These are phyloP conservation scores for Trichonephila inaurata DNA, from an alignment of 1,140 invertebrate genomes.

Conservation along the genomic window DNA sequence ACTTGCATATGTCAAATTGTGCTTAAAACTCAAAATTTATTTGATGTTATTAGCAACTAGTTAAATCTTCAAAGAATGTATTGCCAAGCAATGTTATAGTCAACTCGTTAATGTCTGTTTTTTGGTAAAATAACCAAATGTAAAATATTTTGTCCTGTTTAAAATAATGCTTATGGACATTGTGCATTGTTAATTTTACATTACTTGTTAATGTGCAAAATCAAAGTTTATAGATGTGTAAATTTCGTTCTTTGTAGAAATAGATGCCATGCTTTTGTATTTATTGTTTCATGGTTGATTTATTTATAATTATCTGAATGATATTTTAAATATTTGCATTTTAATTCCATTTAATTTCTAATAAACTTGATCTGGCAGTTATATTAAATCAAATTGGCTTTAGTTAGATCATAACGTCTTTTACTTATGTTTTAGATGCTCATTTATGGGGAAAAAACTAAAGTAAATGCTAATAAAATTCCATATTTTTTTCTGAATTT, in stretches of 20 bases:
- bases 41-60: constrained; percentile 71
- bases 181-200: constrained; percentile 53
- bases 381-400: no score
- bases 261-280: background rate
- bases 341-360: background rate
- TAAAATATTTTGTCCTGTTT: constrained; percentile 62
- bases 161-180: constrained; percentile 56
- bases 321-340: background rate
- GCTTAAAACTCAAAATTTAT: constrained; percentile 60
- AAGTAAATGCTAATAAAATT: no score
- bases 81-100: constrained; percentile 70
- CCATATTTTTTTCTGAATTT: no score
- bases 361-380: no score
- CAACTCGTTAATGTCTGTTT: constrained; percentile 51
- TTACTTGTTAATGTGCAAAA: constrained; percentile 49
- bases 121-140: constrained; percentile 37
- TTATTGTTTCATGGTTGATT: background rate
- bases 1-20: constrained; percentile 54
- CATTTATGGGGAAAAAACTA: no score
- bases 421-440: no score
- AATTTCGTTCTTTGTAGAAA: constrained; percentile 14
- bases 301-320: background rate
- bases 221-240: constrained; percentile 47
- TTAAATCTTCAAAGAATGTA: constrained; percentile 59
- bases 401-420: no score